Evolutionary conservation across 2,888 invertebrate species (phyloP).

Genomic region (Drosophila emarginata): DNA sequence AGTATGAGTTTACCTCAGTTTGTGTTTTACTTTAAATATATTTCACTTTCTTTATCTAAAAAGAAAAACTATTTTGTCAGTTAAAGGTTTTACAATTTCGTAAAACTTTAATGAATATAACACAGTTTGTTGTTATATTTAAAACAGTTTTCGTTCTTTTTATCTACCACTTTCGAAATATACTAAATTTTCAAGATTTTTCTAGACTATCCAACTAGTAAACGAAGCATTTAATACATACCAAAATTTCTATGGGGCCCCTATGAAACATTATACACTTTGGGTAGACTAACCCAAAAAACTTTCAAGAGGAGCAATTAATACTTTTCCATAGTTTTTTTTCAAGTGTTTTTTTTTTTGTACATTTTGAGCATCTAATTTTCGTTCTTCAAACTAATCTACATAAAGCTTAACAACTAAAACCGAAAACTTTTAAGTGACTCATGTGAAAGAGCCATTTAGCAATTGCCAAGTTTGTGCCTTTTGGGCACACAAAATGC

Average conservation of each 20-base stretch:
- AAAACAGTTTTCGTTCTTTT: too few relatives aligned
- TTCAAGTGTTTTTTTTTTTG: background rate
- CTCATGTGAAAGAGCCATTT: conserved; percentile 22
- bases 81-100: too few relatives aligned
- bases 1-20: too few relatives aligned
- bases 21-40: too few relatives aligned
- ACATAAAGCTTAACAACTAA: background rate
- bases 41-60: too few relatives aligned
- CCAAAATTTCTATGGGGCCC: background rate
- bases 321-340: background rate
- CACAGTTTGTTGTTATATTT: too few relatives aligned
- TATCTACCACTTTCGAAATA: too few relatives aligned
- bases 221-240: background rate
- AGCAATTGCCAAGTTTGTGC: conserved; percentile 9
- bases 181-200: too few relatives aligned
- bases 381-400: background rate
- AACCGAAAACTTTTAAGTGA: conserved; percentile 8
- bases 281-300: background rate
- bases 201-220: too few relatives aligned
- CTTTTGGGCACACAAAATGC: conserved; percentile 17
- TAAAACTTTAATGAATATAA: too few relatives aligned
- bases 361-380: background rate
- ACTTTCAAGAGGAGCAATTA: background rate
- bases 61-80: too few relatives aligned
- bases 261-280: background rate